Conservation (phyloP, 2,797 vertebrate genomes). For the Zalophus californianus region DNA sequence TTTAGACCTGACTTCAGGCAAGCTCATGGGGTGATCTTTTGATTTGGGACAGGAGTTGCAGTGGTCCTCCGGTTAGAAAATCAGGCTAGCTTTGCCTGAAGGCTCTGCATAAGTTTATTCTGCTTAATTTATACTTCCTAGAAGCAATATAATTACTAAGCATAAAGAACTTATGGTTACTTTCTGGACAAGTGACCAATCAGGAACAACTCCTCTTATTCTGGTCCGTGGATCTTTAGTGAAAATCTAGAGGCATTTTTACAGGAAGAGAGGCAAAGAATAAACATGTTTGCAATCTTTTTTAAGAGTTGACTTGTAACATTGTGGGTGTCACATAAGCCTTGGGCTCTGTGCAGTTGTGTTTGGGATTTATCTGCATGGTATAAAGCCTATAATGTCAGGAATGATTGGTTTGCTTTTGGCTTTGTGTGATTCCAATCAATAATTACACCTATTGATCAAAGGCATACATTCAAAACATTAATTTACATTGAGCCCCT, state of each 20-base stretch:
- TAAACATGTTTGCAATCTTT: constrained; percentile 53
- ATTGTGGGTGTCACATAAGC: not conserved
- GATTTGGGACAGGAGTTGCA: not conserved
- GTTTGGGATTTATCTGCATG: constrained; percentile 72
- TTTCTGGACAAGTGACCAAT: constrained; percentile 8
- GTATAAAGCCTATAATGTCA: constrained; percentile 78
- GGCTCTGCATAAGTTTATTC: not conserved
- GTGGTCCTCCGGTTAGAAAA: not conserved
- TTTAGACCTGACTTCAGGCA: not conserved
- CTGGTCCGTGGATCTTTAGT: not conserved
- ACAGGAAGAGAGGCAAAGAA: not conserved
- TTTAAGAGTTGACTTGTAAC: constrained; percentile 60
- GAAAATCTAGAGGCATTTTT: constrained; percentile 25
- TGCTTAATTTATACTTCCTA: constrained; percentile 50
- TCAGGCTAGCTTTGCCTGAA: constrained; percentile 21
- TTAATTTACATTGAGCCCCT: constrained; percentile 86
- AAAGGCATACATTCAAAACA: constrained; percentile 86
- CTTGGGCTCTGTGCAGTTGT: constrained; percentile 63
- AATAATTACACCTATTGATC: constrained; percentile 87
- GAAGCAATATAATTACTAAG: not conserved
- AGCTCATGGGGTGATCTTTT: not conserved
- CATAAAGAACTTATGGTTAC: constrained; percentile 45
- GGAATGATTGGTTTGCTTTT: constrained; percentile 82
- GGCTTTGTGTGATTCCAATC: constrained; percentile 83
- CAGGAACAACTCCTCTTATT: not conserved